Evolutionary conservation across 2,888 invertebrate species (phyloP), one percentile per base, ranked within the genome.

Genomic region (Drosophila borealis): DNA sequence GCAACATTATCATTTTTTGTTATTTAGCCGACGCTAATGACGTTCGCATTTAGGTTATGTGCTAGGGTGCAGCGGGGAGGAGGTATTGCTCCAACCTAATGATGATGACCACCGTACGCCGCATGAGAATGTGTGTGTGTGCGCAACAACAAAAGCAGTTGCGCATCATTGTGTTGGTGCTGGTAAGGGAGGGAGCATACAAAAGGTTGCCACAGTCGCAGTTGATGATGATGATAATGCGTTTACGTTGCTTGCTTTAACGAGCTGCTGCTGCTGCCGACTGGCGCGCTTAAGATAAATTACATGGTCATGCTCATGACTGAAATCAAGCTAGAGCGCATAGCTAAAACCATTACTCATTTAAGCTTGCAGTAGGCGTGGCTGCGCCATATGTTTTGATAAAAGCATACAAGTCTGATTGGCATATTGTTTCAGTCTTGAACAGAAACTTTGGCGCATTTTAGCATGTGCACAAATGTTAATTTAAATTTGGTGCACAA

Each of bases 21-120:
- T 81, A 79, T 89, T 79, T 87, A 81, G 81, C 73, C 81, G 74
- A 81, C 80, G 83, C 88, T 89, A 90, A 91, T 90, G 90, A 90
- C 88, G 88, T 90, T 90, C 88, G 76, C 79, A 80, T 78, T 88
- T 80, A 65, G 71, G 53, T 65, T 53, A 59, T 48, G 39, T 33
- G 56, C 13, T 49, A 21, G 34, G 6, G 2, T 11, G 46, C 29
- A 45, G 69, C 61, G 62, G 56, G 66, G 69, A 50, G 68, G 65
- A 61, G 68, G 55, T 61, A 48, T 55, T 62, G 76, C 59, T 59
- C 42, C 72, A 88, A 88, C 81, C 86, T 90, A 90, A 90, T 90
- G 90, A 90, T 90, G 90, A 90, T 90, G 90, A 90, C 90, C 88
- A 90, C 82, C 84, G 80, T 80, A 61, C 45, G 55, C 34, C 48